Conservation (phyloP, 2,888 invertebrate genomes). For the Apeira syringaria region DNA sequence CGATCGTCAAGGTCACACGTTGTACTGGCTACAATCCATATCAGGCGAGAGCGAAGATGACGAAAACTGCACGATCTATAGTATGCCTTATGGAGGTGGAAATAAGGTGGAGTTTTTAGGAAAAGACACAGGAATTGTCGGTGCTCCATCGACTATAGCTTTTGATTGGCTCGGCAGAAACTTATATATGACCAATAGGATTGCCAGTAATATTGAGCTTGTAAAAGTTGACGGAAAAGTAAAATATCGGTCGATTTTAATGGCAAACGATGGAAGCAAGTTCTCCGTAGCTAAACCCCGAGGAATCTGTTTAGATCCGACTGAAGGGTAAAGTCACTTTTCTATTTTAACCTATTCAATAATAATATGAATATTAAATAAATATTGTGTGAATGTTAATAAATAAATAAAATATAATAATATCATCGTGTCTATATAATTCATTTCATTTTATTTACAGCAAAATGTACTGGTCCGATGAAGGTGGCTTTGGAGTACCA, state of each 20-base stretch:
- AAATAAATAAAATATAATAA: too few relatives aligned
- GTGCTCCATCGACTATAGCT: constrained; percentile 95
- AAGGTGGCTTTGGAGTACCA: constrained; percentile 95
- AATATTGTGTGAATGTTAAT: too few relatives aligned
- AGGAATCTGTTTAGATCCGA: constrained; percentile 94
- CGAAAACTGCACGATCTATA: constrained; percentile 94
- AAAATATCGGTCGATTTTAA: constrained; percentile 92
- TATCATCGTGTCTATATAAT: too few relatives aligned
- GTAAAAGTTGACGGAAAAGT: constrained; percentile 93
- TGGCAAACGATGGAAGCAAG: constrained; percentile 94
- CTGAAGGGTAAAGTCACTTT: constrained; percentile 94
- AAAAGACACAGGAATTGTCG: constrained; percentile 93
- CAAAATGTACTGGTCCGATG: constrained; percentile 97
- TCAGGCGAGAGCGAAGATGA: constrained; percentile 87
- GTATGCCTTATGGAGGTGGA: constrained; percentile 93
- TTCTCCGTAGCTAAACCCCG: constrained; percentile 94
- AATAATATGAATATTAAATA: too few relatives aligned
- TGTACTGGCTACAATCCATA: constrained; percentile 94
- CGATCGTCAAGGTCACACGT: constrained; percentile 91
- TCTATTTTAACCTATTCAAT: too few relatives aligned
- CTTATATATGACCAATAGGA: constrained; percentile 94
- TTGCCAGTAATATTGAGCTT: constrained; percentile 95
- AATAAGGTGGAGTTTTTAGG: constrained; percentile 90
- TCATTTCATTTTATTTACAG: constrained; percentile 57
- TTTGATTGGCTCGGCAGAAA: constrained; percentile 99